These are phyloP conservation scores for Chaunax sp. DNA, from an alignment of 2,797 vertebrate genomes.

Conservation along the genomic window DNA sequence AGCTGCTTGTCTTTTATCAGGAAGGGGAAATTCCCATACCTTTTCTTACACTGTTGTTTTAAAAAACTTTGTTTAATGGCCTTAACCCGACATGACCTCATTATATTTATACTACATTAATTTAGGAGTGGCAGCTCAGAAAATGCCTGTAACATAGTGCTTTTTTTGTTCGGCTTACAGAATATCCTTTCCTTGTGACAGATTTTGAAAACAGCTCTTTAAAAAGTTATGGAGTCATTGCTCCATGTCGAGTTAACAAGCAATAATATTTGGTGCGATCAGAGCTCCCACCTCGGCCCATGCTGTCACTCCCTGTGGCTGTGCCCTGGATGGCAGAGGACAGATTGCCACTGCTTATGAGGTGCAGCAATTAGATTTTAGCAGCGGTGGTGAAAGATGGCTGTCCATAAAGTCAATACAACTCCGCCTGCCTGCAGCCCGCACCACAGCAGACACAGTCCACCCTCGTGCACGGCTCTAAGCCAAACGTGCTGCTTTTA, in stretches of 20 bases:
- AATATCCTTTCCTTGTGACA: slow-evolving; percentile 19
- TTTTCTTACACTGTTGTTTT: slow-evolving; percentile 40
- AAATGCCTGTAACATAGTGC: neutral
- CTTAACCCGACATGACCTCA: neutral
- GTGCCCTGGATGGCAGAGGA: slow-evolving; percentile 48
- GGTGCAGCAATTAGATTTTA: slow-evolving; percentile 81
- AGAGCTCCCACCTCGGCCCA: slow-evolving; percentile 43
- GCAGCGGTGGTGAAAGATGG: slow-evolving; percentile 72
- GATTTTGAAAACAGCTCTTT: slow-evolving; percentile 67
- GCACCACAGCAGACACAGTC: slow-evolving; percentile 44
- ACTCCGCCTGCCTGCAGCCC: slow-evolving; percentile 63
- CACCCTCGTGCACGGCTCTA: slow-evolving; percentile 24
- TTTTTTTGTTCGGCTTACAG: slow-evolving; percentile 32
- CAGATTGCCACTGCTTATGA: slow-evolving; percentile 66
- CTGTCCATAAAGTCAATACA: slow-evolving; percentile 76
- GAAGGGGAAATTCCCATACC: slow-evolving; percentile 71
- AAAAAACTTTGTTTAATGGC: slow-evolving; percentile 41
- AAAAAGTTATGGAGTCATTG: slow-evolving; percentile 65
- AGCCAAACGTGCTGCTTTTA: slow-evolving; percentile 46
- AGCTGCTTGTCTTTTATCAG: slow-evolving; percentile 66
- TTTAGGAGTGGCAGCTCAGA: slow-evolving; percentile 6
- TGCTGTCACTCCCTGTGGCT: slow-evolving; percentile 72
- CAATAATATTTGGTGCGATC: slow-evolving; percentile 65
- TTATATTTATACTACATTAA: neutral
- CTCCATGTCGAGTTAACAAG: slow-evolving; percentile 59